Percentiles rank a stretch among this genome's conserved stretches.
Conservation (phyloP, 1,140 invertebrate species). For the Leptinotarsa lineolata region DNA sequence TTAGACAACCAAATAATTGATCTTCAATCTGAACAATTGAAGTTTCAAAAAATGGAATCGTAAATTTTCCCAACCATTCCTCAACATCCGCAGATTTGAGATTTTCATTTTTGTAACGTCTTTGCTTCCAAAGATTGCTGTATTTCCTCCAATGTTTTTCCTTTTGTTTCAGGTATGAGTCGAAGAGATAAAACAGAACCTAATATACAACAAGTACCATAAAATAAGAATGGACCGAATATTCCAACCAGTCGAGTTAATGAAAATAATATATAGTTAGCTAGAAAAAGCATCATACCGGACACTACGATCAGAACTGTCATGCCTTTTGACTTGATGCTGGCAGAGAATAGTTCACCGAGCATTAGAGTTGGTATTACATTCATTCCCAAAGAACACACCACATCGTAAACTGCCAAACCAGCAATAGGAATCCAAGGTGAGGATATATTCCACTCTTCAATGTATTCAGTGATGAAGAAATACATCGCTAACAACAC, state of each 20-base stretch:
- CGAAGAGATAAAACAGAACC: conserved; percentile 78
- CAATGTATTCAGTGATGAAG: conserved; percentile 27
- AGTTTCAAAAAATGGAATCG: too few species aligned
- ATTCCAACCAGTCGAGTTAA: conserved; percentile 63
- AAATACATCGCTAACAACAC: conserved; percentile 60
- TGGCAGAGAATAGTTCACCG: conserved; percentile 49
- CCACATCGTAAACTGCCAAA: conserved; percentile 40
- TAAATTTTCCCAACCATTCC: too few species aligned
- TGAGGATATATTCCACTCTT: conserved; percentile 42
- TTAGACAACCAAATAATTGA: too few species aligned
- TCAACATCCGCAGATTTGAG: too few species aligned
- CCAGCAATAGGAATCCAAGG: conserved; percentile 46
- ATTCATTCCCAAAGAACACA: conserved; percentile 43
- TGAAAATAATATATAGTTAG: conserved; percentile 53
- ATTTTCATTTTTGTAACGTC: too few species aligned
- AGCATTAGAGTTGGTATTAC: conserved; percentile 47
- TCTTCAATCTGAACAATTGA: too few species aligned
- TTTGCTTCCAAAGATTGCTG: conserved; percentile 65
- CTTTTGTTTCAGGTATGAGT: conserved; percentile 89
- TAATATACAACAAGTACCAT: conserved; percentile 71
- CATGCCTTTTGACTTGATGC: conserved; percentile 45
- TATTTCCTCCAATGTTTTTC: conserved; percentile 84
- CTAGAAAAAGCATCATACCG: conserved; percentile 43
- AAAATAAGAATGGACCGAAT: conserved; percentile 79
- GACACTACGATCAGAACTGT: conserved; percentile 36